phyloP scores from a whole-genome alignment of 2,113 vertebrate species.

The Callocephalon fimbriatum region DNA sequence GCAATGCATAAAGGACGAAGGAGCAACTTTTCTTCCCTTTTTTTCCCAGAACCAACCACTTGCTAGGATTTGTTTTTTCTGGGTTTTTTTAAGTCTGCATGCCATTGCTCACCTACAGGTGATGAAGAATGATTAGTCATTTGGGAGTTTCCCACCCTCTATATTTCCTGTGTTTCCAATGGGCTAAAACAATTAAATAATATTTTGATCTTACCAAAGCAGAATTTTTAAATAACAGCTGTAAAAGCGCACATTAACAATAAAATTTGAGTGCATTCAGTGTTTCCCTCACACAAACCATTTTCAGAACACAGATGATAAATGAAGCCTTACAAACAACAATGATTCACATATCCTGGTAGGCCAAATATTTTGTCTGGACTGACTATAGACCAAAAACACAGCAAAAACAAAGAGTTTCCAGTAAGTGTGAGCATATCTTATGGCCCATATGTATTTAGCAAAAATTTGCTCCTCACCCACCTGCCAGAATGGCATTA shows the following conservation, averaged over 20 bases:
- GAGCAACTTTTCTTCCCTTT: not conserved
- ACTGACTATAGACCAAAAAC: constrained; percentile 31
- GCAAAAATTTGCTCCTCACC: not conserved
- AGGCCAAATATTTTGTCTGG: constrained; percentile 73
- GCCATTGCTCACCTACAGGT: constrained; percentile 5
- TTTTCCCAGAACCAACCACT: constrained; percentile 17
- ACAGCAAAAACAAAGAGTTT: constrained; percentile 44
- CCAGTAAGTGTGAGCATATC: constrained; percentile 42
- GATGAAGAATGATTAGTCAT: not conserved
- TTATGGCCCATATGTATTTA: not conserved
- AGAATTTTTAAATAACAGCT: constrained; percentile 48
- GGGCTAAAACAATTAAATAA: constrained; percentile 64
- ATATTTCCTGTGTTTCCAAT: constrained; percentile 54
- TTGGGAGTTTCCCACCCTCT: constrained; percentile 45
- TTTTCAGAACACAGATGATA: constrained; percentile 50
- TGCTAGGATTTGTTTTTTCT: not conserved
- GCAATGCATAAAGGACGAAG: not conserved
- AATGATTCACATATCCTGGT: constrained; percentile 66
- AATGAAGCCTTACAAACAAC: constrained; percentile 57
- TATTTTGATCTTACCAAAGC: constrained; percentile 62
- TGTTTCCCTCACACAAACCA: constrained; percentile 23
- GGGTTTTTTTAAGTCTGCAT: not conserved
- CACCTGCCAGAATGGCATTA: not conserved
- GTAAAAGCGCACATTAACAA: constrained; percentile 62
- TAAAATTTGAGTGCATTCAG: constrained; percentile 6